Evolutionary conservation across 2,113 vertebrate species (phyloP).

Genomic region (Tichodroma muraria): DNA sequence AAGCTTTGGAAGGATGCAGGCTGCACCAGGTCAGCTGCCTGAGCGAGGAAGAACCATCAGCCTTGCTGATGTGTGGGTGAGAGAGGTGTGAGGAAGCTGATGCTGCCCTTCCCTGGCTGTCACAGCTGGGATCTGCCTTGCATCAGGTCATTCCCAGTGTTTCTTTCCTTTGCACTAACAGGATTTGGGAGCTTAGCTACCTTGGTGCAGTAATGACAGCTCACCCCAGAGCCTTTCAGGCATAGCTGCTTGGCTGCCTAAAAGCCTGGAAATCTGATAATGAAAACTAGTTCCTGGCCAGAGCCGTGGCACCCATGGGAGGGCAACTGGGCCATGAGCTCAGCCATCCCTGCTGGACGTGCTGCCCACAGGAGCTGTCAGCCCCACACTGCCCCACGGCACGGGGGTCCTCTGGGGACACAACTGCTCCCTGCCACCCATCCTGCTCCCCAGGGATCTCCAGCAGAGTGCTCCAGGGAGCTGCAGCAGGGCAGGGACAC

Average conservation of each 20-base stretch:
- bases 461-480: neutral
- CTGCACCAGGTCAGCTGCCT: neutral
- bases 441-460: neutral
- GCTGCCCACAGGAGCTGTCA: neutral
- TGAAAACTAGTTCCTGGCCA: neutral
- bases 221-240: constrained; percentile 1
- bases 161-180: neutral
- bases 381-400: rapidly evolving
- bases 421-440: rapidly evolving
- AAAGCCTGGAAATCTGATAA: constrained; percentile 35
- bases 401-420: rapidly evolving
- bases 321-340: rapidly evolving
- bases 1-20: neutral
- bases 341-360: rapidly evolving
- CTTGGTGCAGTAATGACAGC: neutral
- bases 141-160: neutral
- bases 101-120: neutral
- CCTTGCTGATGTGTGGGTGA: neutral
- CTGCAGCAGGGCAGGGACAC: neutral
- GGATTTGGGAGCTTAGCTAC: constrained; percentile 43
- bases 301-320: rapidly evolving
- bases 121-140: neutral
- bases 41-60: neutral
- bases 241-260: constrained; percentile 47
- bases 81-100: neutral